Evolutionary conservation across 1,140 invertebrate genomes (phyloP).

Genomic region (Heliconius melpomene): DNA sequence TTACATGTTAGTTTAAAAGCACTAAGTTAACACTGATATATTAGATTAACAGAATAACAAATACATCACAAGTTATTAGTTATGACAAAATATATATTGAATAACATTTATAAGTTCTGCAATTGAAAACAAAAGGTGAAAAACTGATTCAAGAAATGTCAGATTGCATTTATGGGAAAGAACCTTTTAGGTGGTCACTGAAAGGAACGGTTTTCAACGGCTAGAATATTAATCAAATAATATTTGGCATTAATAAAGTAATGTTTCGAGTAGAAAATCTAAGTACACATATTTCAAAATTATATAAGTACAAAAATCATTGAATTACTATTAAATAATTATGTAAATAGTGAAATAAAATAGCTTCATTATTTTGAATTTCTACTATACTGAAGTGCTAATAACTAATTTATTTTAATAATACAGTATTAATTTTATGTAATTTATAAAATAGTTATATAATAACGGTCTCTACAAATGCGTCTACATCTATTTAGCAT

Average conservation of each 20-base stretch:
- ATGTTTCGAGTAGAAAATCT: too few relatives aligned
- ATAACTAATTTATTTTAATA: too few relatives aligned
- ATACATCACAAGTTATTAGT: not conserved
- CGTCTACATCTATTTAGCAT: not conserved
- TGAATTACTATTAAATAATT: too few relatives aligned
- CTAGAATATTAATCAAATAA: not conserved
- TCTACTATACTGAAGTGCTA: too few relatives aligned
- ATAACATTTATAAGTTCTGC: not conserved
- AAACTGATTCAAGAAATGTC: not conserved
- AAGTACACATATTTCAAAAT: too few relatives aligned
- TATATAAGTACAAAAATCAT: too few relatives aligned
- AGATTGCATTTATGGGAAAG: slow-evolving; percentile 2
- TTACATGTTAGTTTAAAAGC: not conserved
- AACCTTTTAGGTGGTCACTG: not conserved
- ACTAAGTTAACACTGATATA: not conserved
- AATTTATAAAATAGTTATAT: too few relatives aligned
- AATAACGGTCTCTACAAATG: not conserved
- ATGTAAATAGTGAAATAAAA: too few relatives aligned
- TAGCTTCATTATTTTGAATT: too few relatives aligned
- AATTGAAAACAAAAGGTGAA: slow-evolving; percentile 11
- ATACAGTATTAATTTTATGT: too few relatives aligned
- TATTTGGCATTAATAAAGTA: not conserved
- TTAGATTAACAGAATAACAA: not conserved
- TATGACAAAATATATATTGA: not conserved
- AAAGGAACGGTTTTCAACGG: not conserved